Base-by-base conservation (phyloP, 2,113 vertebrate species). In the Reinhardtius hippoglossoides region DNA sequence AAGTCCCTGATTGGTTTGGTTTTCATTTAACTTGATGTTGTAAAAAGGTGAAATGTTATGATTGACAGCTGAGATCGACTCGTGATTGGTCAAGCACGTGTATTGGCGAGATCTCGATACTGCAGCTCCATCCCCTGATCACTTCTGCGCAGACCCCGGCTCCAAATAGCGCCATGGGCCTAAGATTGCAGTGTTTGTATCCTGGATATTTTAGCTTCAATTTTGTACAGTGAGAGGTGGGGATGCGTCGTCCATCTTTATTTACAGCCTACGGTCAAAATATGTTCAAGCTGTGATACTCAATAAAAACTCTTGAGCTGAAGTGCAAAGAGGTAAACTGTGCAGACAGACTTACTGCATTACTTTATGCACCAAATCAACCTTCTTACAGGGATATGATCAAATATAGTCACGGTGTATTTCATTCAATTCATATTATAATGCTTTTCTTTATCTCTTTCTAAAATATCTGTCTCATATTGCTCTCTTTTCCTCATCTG, bases 401-500 rank as follows among this genome's bases (percentile, higher is more conserved):
- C n/a, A 46, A 61, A 37, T 21, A 55, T 50, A 4, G 64, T 70
- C 37, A 16, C 63, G 3, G n/a, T 37, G n/a, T 42, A n/a, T 18
- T 71, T 79, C 9, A 21, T 64, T 55, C 9, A 69, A 7, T 37
- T 37, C 26, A 57, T 6, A 24, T 31, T 5, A 46, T 26, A 5
- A 55, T 72, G 59, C 26, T 8, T 71, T 77, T 74, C 1, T 56
- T 70, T 18, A 52, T 12, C 5, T 37, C 12, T 44, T 31, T 57
- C 20, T 48, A 44, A 78, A 61, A 52, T 58, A 21, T 54, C 12
- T 40, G 15, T 57, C 50, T 26, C 10, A 56, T 27, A 42, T 42
- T n/a, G n/a, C 27, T 12, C 31, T 35, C 37, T 35, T 40, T 40
- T 37, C 16, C 18, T 50, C 46, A 50, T 63, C 64, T 52, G 48